phyloP scores from a whole-genome alignment of 2,888 invertebrate species.

The Hemithea aestivaria region DNA sequence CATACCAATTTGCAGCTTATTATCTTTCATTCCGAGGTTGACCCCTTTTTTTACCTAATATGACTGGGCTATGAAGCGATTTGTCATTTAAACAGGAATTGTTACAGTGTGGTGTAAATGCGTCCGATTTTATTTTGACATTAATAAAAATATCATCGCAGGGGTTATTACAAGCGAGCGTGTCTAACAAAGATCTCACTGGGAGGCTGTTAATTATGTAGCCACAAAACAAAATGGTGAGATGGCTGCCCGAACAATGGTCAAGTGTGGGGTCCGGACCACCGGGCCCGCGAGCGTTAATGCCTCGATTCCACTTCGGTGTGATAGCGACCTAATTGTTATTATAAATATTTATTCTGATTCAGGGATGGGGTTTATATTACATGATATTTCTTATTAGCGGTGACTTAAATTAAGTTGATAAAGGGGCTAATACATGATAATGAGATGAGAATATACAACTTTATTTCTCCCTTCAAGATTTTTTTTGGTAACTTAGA shows the following conservation, averaged over 20 bases:
- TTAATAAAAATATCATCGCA: conserved; percentile 78
- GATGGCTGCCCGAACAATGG: conserved; percentile 62
- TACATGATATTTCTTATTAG: neutral
- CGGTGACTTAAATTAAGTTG: too few relatives aligned
- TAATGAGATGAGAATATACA: too few relatives aligned
- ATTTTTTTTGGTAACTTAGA: too few relatives aligned
- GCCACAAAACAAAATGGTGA: conserved; percentile 70
- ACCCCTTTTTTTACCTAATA: too few relatives aligned
- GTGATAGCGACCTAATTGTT: conserved; percentile 41
- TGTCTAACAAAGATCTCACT: conserved; percentile 75
- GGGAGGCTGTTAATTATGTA: conserved; percentile 77
- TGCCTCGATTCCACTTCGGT: conserved; percentile 48
- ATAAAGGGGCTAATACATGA: too few relatives aligned
- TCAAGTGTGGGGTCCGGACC: conserved; percentile 70
- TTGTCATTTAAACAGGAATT: too few relatives aligned
- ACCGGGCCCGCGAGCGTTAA: conserved; percentile 47
- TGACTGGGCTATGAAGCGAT: too few relatives aligned
- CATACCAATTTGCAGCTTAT: too few relatives aligned
- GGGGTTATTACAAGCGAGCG: conserved; percentile 75
- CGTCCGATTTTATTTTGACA: conserved; percentile 70
- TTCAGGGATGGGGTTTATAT: conserved; percentile 7
- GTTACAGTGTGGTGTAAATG: conserved; percentile 51
- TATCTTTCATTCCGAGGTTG: too few relatives aligned
- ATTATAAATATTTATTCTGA: conserved; percentile 11
- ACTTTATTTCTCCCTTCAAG: too few relatives aligned